Percentiles rank a stretch among this genome's conserved stretches.
phyloP scores from a whole-genome alignment of 2,888 invertebrate genomes.

The Cheiracanthium punctorium region DNA sequence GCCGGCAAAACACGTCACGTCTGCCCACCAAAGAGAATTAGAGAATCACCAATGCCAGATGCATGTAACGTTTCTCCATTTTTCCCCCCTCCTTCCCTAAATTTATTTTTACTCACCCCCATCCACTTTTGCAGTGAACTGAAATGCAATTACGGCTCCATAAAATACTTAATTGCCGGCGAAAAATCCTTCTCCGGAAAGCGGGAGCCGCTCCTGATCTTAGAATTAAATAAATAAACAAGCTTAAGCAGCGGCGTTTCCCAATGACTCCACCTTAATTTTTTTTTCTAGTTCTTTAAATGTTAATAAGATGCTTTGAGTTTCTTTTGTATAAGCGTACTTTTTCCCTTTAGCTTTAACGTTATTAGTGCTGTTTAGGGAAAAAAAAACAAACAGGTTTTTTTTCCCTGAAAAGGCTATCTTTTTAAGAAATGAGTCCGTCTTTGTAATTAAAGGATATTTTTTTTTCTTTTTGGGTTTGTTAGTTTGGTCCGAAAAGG shows the following conservation, averaged over 20 bases:
- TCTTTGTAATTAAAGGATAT: slow-evolving; percentile 14
- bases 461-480: too few relatives aligned
- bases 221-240: slow-evolving; percentile 22
- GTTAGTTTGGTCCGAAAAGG: too few relatives aligned
- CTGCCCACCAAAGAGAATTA: slow-evolving; percentile 27
- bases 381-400: not conserved
- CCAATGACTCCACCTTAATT: slow-evolving; percentile 12
- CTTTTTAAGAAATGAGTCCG: not conserved
- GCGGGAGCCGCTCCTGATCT: slow-evolving; percentile 19
- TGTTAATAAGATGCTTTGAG: slow-evolving; percentile 66
- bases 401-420: not conserved
- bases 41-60: slow-evolving; percentile 34
- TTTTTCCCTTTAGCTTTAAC: slow-evolving; percentile 17
- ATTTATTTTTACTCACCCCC: slow-evolving; percentile 14
- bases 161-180: slow-evolving; percentile 67
- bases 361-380: slow-evolving; percentile 19
- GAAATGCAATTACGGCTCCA: slow-evolving; percentile 66
- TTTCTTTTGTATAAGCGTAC: slow-evolving; percentile 10
- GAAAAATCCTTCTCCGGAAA: slow-evolving; percentile 47
- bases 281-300: slow-evolving; percentile 41
- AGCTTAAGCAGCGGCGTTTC: slow-evolving; percentile 3
- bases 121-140: slow-evolving; percentile 29
- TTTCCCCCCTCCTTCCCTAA: not conserved
- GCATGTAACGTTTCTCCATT: slow-evolving; percentile 24
- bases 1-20: slow-evolving; percentile 42